Evolutionary conservation across 2,888 invertebrate genomes (phyloP).

Genomic region (Ormyrus labotus): DNA sequence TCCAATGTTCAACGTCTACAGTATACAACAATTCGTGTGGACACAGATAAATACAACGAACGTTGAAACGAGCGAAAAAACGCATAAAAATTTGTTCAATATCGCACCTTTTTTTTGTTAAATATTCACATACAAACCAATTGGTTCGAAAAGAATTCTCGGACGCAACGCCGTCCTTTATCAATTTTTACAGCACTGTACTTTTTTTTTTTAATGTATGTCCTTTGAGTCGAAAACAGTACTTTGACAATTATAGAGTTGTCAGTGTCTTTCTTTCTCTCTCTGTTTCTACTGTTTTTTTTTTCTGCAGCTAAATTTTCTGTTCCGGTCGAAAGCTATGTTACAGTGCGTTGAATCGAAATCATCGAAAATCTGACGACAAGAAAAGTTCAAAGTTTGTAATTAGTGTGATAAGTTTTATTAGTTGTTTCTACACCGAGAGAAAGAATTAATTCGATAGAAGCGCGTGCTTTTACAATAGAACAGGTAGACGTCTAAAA

Average conservation of each 20-base stretch:
- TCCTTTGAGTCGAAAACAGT: slow-evolving; percentile 22
- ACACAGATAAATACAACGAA: slow-evolving; percentile 45
- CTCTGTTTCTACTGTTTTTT: slow-evolving; percentile 33
- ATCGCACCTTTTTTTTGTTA: background rate
- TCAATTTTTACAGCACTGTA: slow-evolving; percentile 18
- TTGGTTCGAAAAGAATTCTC: slow-evolving; percentile 12
- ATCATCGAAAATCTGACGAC: slow-evolving; percentile 59
- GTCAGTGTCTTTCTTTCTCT: slow-evolving; percentile 35
- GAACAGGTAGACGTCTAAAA: slow-evolving; percentile 58
- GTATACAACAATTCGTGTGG: slow-evolving; percentile 35
- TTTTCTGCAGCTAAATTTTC: background rate
- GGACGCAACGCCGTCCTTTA: background rate
- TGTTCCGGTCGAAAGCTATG: slow-evolving; percentile 63
- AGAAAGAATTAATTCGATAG: slow-evolving; percentile 30
- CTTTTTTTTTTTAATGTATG: slow-evolving; percentile 15
- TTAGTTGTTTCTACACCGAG: slow-evolving; percentile 16
- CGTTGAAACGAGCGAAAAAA: slow-evolving; percentile 40
- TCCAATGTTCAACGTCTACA: slow-evolving; percentile 46
- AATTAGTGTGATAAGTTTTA: no score
- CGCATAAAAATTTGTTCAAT: slow-evolving; percentile 23
- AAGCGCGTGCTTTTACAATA: slow-evolving; percentile 47
- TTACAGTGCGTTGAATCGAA: slow-evolving; percentile 70
- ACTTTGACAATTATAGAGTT: slow-evolving; percentile 8
- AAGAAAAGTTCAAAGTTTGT: no score
- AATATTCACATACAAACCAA: background rate